Evolutionary conservation across 2,113 vertebrate species (phyloP).

Genomic region (Macheiramphus alcinus): DNA sequence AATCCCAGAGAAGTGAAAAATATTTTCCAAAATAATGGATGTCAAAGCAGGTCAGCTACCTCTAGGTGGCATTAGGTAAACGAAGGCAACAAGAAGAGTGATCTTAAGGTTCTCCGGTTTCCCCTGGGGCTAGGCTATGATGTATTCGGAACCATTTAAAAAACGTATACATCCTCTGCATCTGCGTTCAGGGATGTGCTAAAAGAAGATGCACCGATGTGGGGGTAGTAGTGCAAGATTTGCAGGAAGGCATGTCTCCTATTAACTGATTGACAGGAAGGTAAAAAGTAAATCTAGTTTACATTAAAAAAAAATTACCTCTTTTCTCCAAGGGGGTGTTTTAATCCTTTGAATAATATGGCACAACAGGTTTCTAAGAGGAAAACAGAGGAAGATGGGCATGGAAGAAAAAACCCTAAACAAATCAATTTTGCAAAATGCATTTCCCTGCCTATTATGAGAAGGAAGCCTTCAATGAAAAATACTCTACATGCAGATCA

Average conservation of each 20-base stretch:
- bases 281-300: neutral
- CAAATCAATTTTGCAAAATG: neutral
- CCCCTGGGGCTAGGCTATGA: no score
- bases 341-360: neutral
- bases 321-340: neutral
- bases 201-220: rapidly evolving
- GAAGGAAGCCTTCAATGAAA: neutral
- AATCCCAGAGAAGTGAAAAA: neutral
- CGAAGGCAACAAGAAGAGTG: neutral
- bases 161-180: rapidly evolving
- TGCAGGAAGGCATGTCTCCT: neutral
- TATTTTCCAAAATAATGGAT: neutral
- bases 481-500: neutral
- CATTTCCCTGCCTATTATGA: neutral
- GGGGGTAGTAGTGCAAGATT: neutral
- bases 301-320: neutral
- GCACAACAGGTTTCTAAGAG: neutral
- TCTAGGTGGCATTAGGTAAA: neutral
- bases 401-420: neutral
- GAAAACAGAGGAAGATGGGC: neutral
- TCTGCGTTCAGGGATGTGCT: neutral
- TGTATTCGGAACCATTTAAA: neutral
- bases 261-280: neutral
- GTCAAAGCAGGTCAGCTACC: neutral
- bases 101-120: neutral